Base-by-base conservation (phyloP, 2,113 vertebrate genomes). In the Hippocampus guttulatus region DNA sequence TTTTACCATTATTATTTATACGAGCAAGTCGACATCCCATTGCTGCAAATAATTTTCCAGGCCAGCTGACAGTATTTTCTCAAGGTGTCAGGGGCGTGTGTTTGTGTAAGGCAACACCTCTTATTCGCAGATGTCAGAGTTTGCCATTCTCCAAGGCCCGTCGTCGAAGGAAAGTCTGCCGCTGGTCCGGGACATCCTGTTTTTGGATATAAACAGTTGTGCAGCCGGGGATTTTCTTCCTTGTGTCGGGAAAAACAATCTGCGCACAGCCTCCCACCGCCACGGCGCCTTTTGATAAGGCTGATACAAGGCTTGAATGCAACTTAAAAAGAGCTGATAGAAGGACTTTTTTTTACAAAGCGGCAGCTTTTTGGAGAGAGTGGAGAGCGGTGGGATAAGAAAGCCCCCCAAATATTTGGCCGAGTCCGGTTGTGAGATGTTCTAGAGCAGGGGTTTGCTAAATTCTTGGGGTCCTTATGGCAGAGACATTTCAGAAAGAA, bases 101-200 rank as follows among this genome's bases (percentile, higher is more conserved):
- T 73, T 68, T 67, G 66, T 75, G 70, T 67, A 68, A 76, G 70
- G 21, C 78, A 80, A 76, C 58, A 77, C 74, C 61, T 65, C 67
- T 18, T 65, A 67, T n/a, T 27, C 30, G 73, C 66, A 84, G 72
- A 87, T 74, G 73, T 75, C 1, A 11, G 64, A 81, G 71, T 82
- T 83, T 79, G 81, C 64, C 75, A 67, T 82, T 73, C 77, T 81
- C 79, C 74, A 79, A 79, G 87, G 79, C 79, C 14, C 40, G 54
- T 8, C 68, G 69, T 74, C 7, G 74, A 83, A 82, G 81, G 84
- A 85, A 85, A 89, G 77, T 78, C 83, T 47, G 57, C 72, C 67
- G 65, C 74, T 76, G 73, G 8, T 61, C 72, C 81, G 62, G 71
- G 82, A 81, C 84, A 84, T 90, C 89, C 89, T 91, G 89, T 90